A percentile compares a stretch with the other conserved stretches of the same genome.
Conservation (phyloP, 2,797 vertebrate genomes). For the Chloroceryle amazona region DNA sequence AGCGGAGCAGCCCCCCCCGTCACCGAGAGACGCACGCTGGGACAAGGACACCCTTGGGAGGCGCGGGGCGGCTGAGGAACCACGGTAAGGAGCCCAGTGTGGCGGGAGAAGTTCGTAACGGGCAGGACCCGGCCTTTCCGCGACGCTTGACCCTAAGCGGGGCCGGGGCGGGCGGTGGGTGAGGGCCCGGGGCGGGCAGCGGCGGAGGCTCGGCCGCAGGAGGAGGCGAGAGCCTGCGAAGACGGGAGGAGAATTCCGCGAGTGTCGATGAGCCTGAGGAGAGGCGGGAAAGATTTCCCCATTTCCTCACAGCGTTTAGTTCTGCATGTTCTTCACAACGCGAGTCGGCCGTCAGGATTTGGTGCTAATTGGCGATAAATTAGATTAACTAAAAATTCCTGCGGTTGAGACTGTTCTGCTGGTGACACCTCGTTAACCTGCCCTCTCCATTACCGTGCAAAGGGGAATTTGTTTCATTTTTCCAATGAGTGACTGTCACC, state of each 20-base stretch:
- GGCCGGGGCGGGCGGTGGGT: too few relatives aligned
- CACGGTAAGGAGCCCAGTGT: neutral
- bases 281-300: neutral
- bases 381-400: neutral
- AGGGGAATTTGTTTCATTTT: neutral
- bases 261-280: neutral
- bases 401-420: neutral
- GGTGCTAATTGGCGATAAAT: neutral
- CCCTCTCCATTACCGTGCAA: rapidly evolving
- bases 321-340: rapidly evolving
- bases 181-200: too few relatives aligned
- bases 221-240: neutral
- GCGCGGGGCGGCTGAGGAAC: neutral
- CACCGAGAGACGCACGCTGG: neutral
- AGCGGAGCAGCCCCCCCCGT: too few relatives aligned
- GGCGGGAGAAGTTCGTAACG: rapidly evolving
- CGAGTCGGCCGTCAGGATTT: neutral
- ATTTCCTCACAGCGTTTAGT: rapidly evolving
- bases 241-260: neutral
- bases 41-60: neutral
- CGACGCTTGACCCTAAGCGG: rapidly evolving
- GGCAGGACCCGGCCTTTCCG: rapidly evolving
- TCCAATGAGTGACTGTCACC: neutral
- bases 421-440: neutral
- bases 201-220: rapidly evolving